Percentiles rank a stretch among this genome's conserved stretches.
Conservation (phyloP, 1,140 invertebrate genomes). For the Zelostemma sp. region DNA sequence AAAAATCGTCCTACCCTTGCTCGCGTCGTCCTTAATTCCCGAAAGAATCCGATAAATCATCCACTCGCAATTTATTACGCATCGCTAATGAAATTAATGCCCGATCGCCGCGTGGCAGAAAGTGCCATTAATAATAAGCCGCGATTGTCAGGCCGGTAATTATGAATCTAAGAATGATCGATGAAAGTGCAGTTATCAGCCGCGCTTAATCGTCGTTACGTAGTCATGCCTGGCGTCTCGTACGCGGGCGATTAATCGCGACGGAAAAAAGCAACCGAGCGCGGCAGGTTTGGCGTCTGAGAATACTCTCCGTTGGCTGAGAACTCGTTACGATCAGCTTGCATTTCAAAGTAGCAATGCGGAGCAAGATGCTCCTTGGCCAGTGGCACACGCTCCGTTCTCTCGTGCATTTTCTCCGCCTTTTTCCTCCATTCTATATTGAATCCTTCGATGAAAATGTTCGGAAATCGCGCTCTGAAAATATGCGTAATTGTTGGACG, state of each 20-base stretch:
- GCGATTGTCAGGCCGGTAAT: background rate
- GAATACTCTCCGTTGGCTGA: constrained; percentile 29
- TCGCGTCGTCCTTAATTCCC: too few relatives aligned
- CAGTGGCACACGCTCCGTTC: constrained; percentile 46
- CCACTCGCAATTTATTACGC: too few relatives aligned
- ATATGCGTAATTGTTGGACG: too few relatives aligned
- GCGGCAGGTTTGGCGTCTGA: constrained; percentile 15
- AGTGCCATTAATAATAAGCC: too few relatives aligned
- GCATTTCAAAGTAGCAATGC: constrained; percentile 51
- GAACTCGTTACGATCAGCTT: constrained; percentile 44
- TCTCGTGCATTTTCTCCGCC: background rate
- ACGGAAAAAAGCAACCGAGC: constrained; percentile 50
- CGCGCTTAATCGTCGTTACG: constrained; percentile 10
- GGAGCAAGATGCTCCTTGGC: constrained; percentile 57
- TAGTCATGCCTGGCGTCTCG: background rate
- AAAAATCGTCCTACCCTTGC: too few relatives aligned
- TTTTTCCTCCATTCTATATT: background rate
- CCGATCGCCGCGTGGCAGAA: too few relatives aligned
- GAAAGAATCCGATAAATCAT: too few relatives aligned
- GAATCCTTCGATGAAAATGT: too few relatives aligned
- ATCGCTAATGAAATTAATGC: too few relatives aligned
- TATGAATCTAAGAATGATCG: background rate
- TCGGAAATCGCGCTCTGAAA: too few relatives aligned
- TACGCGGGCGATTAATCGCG: constrained; percentile 42
- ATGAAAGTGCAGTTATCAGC: constrained; percentile 32